These are phyloP conservation scores for Actinostola sp. DNA, from an alignment of 92 coral and sea anemone species.

Conservation along the genomic window DNA sequence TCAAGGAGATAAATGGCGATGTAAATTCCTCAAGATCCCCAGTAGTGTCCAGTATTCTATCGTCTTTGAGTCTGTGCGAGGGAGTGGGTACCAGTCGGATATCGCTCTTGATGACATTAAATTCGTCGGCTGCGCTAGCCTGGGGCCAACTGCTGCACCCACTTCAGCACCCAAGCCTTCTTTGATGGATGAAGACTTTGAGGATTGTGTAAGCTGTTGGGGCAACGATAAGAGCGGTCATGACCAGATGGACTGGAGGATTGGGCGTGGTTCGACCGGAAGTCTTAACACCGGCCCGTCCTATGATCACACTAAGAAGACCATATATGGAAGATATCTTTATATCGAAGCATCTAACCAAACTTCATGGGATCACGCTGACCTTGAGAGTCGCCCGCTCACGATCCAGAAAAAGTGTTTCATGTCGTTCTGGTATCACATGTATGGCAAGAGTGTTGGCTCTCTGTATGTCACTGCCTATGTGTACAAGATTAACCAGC, in stretches of 20 bases:
- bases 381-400: constrained; percentile 83
- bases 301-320: constrained; percentile 79
- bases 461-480: constrained; percentile 60
- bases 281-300: constrained; percentile 83
- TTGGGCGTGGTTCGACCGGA: constrained; percentile 85
- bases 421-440: constrained; percentile 94
- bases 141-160: constrained; percentile 60
- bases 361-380: constrained; percentile 75
- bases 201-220: constrained; percentile 92
- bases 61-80: constrained; percentile 80
- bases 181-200: constrained; percentile 71
- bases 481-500: constrained; percentile 45
- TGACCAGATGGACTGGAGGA: constrained; percentile 81
- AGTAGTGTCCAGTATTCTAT: constrained; percentile 63
- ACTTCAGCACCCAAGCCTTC: constrained; percentile 59
- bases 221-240: constrained; percentile 76
- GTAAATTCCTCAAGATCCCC: constrained; percentile 29
- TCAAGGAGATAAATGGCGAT: constrained; percentile 67
- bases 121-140: constrained; percentile 57
- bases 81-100: constrained; percentile 73
- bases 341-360: constrained; percentile 62
- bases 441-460: constrained; percentile 81
- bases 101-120: constrained; percentile 82
- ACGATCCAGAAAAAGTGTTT: constrained; percentile 66
- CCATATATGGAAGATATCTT: constrained; percentile 78